Base-by-base conservation (phyloP, 2,888 invertebrate genomes). In the Drosophila koepferae region DNA sequence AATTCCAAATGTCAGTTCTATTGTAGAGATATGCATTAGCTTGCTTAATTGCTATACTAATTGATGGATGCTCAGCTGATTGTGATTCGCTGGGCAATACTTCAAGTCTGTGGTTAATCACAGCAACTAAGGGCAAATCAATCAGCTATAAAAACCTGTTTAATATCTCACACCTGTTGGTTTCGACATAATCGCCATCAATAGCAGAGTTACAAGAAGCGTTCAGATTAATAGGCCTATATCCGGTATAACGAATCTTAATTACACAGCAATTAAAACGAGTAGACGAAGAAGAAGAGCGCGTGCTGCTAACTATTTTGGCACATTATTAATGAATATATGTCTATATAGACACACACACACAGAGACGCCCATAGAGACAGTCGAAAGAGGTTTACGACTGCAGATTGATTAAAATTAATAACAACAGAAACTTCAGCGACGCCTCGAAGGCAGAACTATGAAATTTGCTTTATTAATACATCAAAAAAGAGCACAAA, bases 181-280 rank as follows among this genome's bases (percentile, higher is more conserved):
- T 18, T 18, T 55, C 2, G 58, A 36, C 58, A 55, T 55, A 55
- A 55, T 55, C 20, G 31, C 54, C 43, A 63, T 67, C 65, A 67
- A 68, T 70, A 34, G 18, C 74, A 16, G 51, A 54, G 41, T 65
- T 70, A 72, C 69, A 74, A 74, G 65, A 81, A 65, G 38, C 53
- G 71, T 66, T 28, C 59, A 70, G 70, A 61, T 80, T 87, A 85
- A 86, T 85, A 73, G 56, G 74, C 73, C 69, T 74, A 80, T 82
- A 85, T 89, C 79, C 88, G 90, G 81, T 78, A 71, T 82, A 81
- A 69, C 90, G 74, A 89, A 86, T 86, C 77, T 78, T 89, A 89
- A 86, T 87, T 80, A 82, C 65, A 74, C 75, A 72, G 63, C 66
- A 72, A 80, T 85, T 80, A 63, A 74, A 63, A 14, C 2, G 34